Evolutionary conservation across 2,113 vertebrate genomes (phyloP).

Genomic region (Apeltes quadracus): DNA sequence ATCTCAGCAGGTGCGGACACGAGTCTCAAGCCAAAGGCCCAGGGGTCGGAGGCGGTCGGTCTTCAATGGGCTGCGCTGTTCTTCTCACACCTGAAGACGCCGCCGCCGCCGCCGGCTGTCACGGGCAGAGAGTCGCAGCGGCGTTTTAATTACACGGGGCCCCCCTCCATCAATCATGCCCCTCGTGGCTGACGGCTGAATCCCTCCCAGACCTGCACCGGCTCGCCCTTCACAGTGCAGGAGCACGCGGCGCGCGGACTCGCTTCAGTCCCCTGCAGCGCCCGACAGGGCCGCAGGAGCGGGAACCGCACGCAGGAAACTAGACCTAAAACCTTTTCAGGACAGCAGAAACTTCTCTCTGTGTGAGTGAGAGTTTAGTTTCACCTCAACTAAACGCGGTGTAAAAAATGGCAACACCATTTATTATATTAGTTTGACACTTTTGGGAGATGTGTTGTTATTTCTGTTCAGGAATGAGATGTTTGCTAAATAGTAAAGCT

Average conservation of each 20-base stretch:
- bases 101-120: constrained; percentile 27
- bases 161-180: constrained; percentile 62
- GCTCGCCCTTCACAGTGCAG: constrained; percentile 73
- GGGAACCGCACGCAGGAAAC: constrained; percentile 40
- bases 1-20: constrained; percentile 36
- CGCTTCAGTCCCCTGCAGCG: constrained; percentile 32
- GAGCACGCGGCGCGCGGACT: constrained; percentile 13
- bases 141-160: constrained; percentile 64
- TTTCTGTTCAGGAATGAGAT: background rate
- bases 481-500: background rate
- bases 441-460: background rate
- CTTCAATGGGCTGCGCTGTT: constrained; percentile 44
- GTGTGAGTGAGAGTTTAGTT: background rate
- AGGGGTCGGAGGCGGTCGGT: constrained; percentile 11
- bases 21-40: constrained; percentile 19
- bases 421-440: background rate
- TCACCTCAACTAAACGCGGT: background rate
- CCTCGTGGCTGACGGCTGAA: constrained; percentile 67
- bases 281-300: constrained; percentile 32
- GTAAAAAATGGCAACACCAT: background rate
- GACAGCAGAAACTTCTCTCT: background rate
- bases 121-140: constrained; percentile 29
- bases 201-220: constrained; percentile 58
- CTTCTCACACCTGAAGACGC: constrained; percentile 44
- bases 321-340: background rate